Evolutionary conservation across 2,797 vertebrate species (phyloP).

Genomic region (Leuciscus waleckii): DNA sequence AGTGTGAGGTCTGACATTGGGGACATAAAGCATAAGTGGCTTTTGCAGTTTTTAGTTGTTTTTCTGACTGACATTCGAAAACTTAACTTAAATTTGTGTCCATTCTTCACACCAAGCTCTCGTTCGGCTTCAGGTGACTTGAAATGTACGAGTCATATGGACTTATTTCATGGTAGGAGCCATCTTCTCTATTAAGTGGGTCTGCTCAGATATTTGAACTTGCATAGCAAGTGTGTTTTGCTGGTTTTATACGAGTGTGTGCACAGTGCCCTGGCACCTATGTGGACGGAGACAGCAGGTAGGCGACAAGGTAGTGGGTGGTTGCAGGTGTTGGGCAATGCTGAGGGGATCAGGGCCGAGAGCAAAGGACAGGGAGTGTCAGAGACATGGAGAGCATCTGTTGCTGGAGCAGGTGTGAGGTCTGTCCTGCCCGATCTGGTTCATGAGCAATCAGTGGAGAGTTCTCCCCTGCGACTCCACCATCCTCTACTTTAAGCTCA

Average conservation of each 20-base stretch:
- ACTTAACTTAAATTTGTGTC: neutral
- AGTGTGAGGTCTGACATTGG: neutral
- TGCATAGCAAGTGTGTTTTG: neutral
- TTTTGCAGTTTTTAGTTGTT: neutral
- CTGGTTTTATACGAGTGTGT: neutral
- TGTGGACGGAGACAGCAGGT: constrained; percentile 46
- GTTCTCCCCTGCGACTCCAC: constrained; percentile 28
- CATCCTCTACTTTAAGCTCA: constrained; percentile 23
- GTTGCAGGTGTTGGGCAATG: constrained; percentile 45
- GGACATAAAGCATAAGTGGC: neutral
- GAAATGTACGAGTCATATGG: neutral
- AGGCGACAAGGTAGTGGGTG: constrained; percentile 43
- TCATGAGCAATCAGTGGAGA: constrained; percentile 45
- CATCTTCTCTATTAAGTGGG: neutral
- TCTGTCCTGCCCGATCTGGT: constrained; percentile 43
- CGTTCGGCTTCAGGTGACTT: neutral
- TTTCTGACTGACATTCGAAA: neutral
- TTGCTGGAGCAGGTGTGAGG: constrained; percentile 61
- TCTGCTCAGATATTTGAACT: neutral
- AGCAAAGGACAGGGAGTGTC: constrained; percentile 55
- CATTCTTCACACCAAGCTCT: neutral
- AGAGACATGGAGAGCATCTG: constrained; percentile 60
- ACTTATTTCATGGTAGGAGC: neutral
- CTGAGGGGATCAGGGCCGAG: constrained; percentile 23
- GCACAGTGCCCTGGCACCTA: neutral